Percentiles rank a stretch among this genome's conserved stretches.
These are phyloP conservation scores for Malacoctenus gilli DNA, from an alignment of 2,797 vertebrate genomes.

Conservation along the genomic window DNA sequence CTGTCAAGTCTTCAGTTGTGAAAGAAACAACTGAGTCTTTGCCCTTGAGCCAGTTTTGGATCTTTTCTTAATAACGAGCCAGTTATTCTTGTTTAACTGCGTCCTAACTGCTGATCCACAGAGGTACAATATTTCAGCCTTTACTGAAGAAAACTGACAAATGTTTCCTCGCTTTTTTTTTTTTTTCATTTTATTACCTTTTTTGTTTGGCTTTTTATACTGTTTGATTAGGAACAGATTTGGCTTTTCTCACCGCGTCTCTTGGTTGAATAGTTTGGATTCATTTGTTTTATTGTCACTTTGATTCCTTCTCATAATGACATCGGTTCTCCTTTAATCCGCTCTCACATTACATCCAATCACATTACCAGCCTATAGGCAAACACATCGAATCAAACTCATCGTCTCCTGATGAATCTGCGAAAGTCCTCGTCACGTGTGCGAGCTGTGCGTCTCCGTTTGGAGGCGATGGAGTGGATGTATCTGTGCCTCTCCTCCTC, in stretches of 20 bases:
- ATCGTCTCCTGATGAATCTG: neutral
- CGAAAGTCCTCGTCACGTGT: no score
- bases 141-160: no score
- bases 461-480: neutral
- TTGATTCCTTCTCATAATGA: neutral
- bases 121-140: no score
- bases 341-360: neutral
- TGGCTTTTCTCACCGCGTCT: neutral
- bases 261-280: neutral
- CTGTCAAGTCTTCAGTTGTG: no score
- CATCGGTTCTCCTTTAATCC: neutral
- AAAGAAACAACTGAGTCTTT: no score
- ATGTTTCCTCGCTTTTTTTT: no score
- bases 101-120: no score
- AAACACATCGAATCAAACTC: slow-evolving; percentile 2
- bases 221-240: neutral
- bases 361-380: neutral
- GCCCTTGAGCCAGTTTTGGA: no score
- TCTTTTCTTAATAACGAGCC: no score
- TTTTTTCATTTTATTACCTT: no score
- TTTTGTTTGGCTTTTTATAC: neutral
- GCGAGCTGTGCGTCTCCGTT: slow-evolving; percentile 10
- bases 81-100: no score
- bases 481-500: neutral
- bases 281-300: neutral